Evolutionary conservation across 2,113 vertebrate genomes (phyloP), one percentile per base, ranked within the genome.

Genomic region (Apodemus sylvaticus): DNA sequence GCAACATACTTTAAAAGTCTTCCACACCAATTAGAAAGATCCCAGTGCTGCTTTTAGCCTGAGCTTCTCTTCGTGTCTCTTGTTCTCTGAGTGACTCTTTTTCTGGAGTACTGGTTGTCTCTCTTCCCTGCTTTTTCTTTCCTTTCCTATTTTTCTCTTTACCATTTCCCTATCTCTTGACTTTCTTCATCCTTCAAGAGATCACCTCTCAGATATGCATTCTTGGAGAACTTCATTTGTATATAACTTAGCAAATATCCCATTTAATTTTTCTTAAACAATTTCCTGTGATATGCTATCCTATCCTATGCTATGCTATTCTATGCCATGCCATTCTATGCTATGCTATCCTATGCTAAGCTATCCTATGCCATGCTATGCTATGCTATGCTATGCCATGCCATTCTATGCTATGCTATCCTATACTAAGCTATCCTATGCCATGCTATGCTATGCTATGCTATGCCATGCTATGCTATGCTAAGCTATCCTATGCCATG

Each of bases 141-240:
- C 26, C 48, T 86, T 94, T 79, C 88, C 68, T 92, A n/a, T 53
- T 90, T 94, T 79, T 62, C 34, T 60, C 83, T 82, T 39, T 68
- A 31, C 78, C n/a, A 53, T 91, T 81, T 68, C 79, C 13, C 11
- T 79, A 13, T 19, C 60, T 42, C 74, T 68, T 83, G 60, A 53
- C 5, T 45, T 53, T 64, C 31, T 55, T 39, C 74, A 51, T 73
- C 51, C 58, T 86, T 91, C 73, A 53, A 92, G 36, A 89, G n/a
- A 22, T 20, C 2, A 20, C 36, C n/a, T 94, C 85, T 76, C 26
- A 16, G 34, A 42, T 36, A 60, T 53, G n/a, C 34, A 91, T 73
- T 62, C 36, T 14, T 51, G 64, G 2, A 60, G 26, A 74, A 66
- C 36, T 78, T 66, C 48, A 48, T 48, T 31, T 66, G 48, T 5